Evolutionary conservation across 1,140 invertebrate species (phyloP), one percentile per base, ranked within the genome.

Genomic region (Euglossa dilemma): DNA sequence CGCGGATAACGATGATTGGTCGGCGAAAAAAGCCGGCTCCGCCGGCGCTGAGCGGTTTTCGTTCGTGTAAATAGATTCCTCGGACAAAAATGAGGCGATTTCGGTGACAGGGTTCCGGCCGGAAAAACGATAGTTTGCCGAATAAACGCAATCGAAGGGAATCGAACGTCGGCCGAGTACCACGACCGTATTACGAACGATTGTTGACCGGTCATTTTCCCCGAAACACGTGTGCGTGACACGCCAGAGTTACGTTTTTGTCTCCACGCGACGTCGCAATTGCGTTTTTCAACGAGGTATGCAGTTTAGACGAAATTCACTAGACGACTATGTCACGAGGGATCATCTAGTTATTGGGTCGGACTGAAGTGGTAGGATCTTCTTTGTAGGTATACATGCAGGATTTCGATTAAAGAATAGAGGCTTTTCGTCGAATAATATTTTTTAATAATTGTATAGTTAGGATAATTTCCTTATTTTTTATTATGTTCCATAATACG

Each of bases 11-110:
- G 47, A 64, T 52, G 45, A 76, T 74, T 18, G 72, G 43, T 23
- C 11, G 43, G 8, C 20, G 70, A 50, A 28, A 52, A 71, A 71
- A 28, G 61, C 25, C 61, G 0, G 61, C 12, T 64, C 28, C 28
- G 12, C 7, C 6, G 6, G 28, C 28, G 11, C 52, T 12, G 52
- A 16, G 18, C 56, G 61, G 25, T 36, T 28, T 43, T 28, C 16
- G 28, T 43, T 25, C 18, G 7, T 23, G 20, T 72, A 56, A 54
- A 71, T 28, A 71, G 69, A 8, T 54, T 52, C 47, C 69, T 25
- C 18, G 14, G 70, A 28, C 28, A 54, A 71, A 72, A 72, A 54
- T 72, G 11, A 72, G 70, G 18, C 20, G 25, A 72, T 54, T 36
- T 28, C 45, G 25, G 20, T 12, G 11, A 47, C 16, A 12, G 20